Conservation (phyloP, 2,797 vertebrate species). For the Liasis olivaceus region DNA sequence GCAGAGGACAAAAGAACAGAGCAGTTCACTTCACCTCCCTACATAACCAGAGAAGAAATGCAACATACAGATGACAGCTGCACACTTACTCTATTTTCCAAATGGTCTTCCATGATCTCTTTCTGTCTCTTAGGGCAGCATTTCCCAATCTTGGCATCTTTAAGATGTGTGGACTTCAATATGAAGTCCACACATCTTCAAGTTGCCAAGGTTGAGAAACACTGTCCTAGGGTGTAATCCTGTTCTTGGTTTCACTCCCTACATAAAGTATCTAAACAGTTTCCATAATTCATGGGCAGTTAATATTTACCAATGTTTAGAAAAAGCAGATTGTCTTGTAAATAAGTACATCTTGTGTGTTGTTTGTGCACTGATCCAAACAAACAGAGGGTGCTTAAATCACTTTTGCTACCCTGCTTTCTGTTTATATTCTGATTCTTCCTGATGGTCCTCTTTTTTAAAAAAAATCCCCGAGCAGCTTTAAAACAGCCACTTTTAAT, state of each 20-base stretch:
- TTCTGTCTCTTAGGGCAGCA: background rate
- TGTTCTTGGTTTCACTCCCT: background rate
- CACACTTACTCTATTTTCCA: background rate
- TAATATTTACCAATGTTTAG: slow-evolving; percentile 7
- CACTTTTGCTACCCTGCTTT: slow-evolving; percentile 7
- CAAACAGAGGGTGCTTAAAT: background rate
- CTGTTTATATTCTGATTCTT: background rate
- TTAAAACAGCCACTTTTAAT: slow-evolving; percentile 35
- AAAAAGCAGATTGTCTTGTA: background rate
- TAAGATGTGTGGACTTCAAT: background rate
- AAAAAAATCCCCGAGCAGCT: slow-evolving; percentile 8
- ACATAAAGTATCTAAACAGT: background rate
- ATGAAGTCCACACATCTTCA: too few relatives aligned
- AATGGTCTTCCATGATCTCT: background rate
- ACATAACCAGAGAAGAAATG: background rate
- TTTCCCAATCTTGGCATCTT: background rate
- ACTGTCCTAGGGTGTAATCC: background rate
- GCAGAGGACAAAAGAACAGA: background rate
- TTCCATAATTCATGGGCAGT: background rate
- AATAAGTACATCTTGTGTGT: background rate
- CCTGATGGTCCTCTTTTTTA: background rate
- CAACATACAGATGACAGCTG: background rate
- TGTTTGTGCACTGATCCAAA: background rate
- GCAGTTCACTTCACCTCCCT: background rate
- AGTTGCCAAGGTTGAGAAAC: too few relatives aligned